Conservation (phyloP, 1,140 invertebrate species). For the Samia ricini region DNA sequence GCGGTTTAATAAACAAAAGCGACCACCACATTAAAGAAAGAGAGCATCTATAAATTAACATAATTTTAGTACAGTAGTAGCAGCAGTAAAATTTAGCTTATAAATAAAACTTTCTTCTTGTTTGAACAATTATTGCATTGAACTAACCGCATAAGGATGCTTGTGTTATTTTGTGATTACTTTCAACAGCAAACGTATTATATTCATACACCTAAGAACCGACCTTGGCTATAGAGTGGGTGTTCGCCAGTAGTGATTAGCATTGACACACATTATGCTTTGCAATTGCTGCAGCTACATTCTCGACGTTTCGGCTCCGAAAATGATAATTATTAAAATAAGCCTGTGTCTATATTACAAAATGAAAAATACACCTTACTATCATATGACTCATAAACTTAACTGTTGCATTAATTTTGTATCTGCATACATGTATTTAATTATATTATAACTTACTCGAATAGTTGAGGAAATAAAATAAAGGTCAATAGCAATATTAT, state of each 20-base stretch:
- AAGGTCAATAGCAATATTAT: not conserved
- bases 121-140: not conserved
- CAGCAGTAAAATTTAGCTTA: not conserved
- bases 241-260: slow-evolving; percentile 45
- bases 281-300: slow-evolving; percentile 45
- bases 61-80: too few species aligned
- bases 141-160: not conserved
- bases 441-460: not conserved
- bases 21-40: too few species aligned
- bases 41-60: too few species aligned
- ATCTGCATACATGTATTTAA: too few species aligned
- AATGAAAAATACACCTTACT: not conserved
- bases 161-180: not conserved
- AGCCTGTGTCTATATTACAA: slow-evolving; percentile 27
- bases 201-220: slow-evolving; percentile 41
- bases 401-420: not conserved
- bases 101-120: not conserved
- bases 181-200: slow-evolving; percentile 3
- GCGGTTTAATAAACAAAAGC: too few species aligned
- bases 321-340: slow-evolving; percentile 42
- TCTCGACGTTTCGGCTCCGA: slow-evolving; percentile 35
- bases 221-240: slow-evolving; percentile 50
- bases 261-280: slow-evolving; percentile 62
- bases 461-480: not conserved
- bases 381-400: slow-evolving; percentile 1